Percentiles rank a stretch among this genome's conserved stretches.
phyloP scores from a whole-genome alignment of 2,888 invertebrate genomes.

The Apodemia zela region DNA sequence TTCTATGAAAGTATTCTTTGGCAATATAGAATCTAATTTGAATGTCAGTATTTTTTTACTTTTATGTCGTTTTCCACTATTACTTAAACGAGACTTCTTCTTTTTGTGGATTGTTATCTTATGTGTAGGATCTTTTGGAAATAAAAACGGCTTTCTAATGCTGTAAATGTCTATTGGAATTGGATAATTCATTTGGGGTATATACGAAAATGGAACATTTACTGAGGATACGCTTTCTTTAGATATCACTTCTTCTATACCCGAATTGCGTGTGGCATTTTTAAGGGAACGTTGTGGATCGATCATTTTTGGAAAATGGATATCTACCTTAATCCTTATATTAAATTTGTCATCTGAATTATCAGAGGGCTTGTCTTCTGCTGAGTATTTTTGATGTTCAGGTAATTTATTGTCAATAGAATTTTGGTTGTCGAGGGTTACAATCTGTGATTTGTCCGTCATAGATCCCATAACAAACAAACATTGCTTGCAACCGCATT shows the following conservation, averaged over 20 bases:
- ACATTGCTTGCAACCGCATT: constrained; percentile 60
- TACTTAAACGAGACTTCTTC: constrained; percentile 53
- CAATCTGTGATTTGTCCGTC: constrained; percentile 23
- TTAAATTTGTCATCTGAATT: constrained; percentile 49
- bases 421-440: constrained; percentile 22
- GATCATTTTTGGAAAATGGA: constrained; percentile 56
- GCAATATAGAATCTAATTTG: constrained; percentile 26
- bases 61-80: constrained; percentile 56
- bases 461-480: constrained; percentile 38
- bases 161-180: constrained; percentile 52
- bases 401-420: constrained; percentile 5
- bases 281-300: constrained; percentile 37
- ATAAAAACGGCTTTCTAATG: constrained; percentile 38
- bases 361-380: constrained; percentile 31
- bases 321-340: constrained; percentile 60
- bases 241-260: constrained; percentile 40
- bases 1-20: constrained; percentile 1
- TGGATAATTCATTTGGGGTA: constrained; percentile 44
- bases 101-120: constrained; percentile 65
- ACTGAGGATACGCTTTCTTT: constrained; percentile 46
- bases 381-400: constrained; percentile 24
- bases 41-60: constrained; percentile 54
- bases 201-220: constrained; percentile 52
- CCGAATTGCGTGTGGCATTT: constrained; percentile 30
- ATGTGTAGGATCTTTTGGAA: constrained; percentile 39